Base-by-base conservation (phyloP, 1,140 invertebrate genomes). In the Ganaspis sp. region DNA sequence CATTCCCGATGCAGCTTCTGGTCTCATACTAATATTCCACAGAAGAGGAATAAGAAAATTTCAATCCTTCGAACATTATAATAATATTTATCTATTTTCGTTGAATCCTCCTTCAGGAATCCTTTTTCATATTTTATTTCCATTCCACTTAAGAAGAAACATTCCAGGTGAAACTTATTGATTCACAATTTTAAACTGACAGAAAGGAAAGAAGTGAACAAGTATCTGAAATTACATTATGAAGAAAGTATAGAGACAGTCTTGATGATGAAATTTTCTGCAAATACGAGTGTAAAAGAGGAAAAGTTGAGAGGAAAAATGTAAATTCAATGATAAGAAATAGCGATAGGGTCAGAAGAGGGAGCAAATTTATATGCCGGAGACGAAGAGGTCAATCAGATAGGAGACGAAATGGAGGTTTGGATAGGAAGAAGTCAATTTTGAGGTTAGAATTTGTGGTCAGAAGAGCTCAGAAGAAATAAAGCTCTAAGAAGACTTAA, bases 301-400 rank as follows among this genome's bases (percentile, higher is more conserved):
- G n/a, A 45, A 34, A 34, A 34, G 2, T 34, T 45, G 42, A 45
- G n/a, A 15, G 42, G 12, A 15, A 15, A 49, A 17, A 49, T 49
- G n/a, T 49, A 49, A 49, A 49, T 49, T 1, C 45, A 49, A 45
- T 45, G 42, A 45, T n/a, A 45, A 45, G 42, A 45, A 49, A 15
- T 49, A n/a, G n/a, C n/a, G 45, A 49, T 49, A 49, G 17, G 45
- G 17, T 17, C 4, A 5, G 45, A 49, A 49, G n/a, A 0, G n/a
- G 45, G n/a, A 49, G 45, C n/a, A 49, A 49, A 49, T 49, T 49
- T 49, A 49, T 49, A 17, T 17, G n/a, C 0, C n/a, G 17, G 15
- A 49, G 45, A 49, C 17, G 45, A 49, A 49, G 45, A 49, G 45
- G 45, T 49, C 45, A 49, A 49, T 49, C 45, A n/a, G 45, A 49